Conservation (phyloP, 1,140 invertebrate genomes). For the Drosophila funebris region DNA sequence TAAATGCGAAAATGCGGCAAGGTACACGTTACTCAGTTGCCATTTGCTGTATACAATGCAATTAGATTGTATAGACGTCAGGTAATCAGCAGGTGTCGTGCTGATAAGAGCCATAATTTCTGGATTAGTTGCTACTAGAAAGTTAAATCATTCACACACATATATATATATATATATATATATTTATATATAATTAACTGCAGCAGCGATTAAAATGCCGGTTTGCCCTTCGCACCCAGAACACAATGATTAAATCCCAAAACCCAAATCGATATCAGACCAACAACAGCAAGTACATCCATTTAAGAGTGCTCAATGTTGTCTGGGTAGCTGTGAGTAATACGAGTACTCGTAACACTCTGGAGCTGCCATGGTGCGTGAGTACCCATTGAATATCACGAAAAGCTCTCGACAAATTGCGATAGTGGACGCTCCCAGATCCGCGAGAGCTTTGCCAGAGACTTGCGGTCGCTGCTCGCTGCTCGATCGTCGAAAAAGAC, state of each 20-base stretch:
- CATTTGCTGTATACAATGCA: background rate
- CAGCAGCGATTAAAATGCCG: conserved; percentile 6
- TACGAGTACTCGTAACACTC: background rate
- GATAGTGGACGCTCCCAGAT: conserved; percentile 1
- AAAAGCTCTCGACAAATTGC: background rate
- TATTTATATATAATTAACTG: conserved; percentile 8
- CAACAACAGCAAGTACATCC: conserved; percentile 4
- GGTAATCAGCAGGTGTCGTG: conserved; percentile 7
- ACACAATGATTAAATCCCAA: background rate
- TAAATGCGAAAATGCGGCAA: background rate
- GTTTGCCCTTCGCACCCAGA: conserved; percentile 9
- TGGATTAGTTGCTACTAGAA: background rate
- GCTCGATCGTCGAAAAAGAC: conserved; percentile 69
- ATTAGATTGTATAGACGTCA: conserved; percentile 2
- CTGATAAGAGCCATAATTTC: conserved; percentile 7
- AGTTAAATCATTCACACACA: background rate
- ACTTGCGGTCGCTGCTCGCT: background rate
- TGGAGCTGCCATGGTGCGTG: background rate
- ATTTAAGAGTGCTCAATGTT: background rate
- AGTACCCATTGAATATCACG: background rate
- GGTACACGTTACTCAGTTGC: background rate
- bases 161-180: background rate
- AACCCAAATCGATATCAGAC: background rate
- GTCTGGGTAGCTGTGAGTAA: background rate
- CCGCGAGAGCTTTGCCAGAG: conserved; percentile 1